phyloP scores from a whole-genome alignment of 2,888 invertebrate genomes.

The Nowickia ferox region DNA sequence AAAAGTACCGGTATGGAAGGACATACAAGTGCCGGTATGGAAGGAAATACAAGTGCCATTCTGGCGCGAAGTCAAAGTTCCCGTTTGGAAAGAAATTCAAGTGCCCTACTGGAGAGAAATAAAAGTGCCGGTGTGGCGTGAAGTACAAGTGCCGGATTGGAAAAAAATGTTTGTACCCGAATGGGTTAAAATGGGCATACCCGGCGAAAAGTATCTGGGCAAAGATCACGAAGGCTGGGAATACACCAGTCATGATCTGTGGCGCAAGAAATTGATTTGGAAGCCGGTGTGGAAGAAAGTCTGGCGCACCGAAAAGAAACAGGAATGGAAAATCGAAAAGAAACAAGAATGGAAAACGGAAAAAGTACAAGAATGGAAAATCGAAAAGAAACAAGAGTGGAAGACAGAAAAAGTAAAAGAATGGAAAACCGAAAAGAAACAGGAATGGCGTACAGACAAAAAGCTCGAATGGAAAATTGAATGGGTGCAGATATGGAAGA shows the following conservation, averaged over 20 bases:
- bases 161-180: constrained; percentile 86
- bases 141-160: constrained; percentile 82
- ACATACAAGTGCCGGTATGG: constrained; percentile 88
- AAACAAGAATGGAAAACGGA: constrained; percentile 86
- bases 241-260: constrained; percentile 92
- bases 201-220: constrained; percentile 91
- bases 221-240: constrained; percentile 93
- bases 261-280: constrained; percentile 91
- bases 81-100: constrained; percentile 87
- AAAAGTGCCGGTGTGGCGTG: constrained; percentile 89
- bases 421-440: constrained; percentile 90
- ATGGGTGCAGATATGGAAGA: constrained; percentile 89
- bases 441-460: constrained; percentile 89
- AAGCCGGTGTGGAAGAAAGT: constrained; percentile 89
- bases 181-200: constrained; percentile 87
- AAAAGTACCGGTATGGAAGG: constrained; percentile 85
- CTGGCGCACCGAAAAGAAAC: constrained; percentile 91
- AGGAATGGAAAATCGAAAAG: constrained; percentile 89
- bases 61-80: constrained; percentile 84
- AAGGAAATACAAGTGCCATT: constrained; percentile 89
- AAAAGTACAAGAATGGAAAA: constrained; percentile 89
- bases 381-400: constrained; percentile 91
- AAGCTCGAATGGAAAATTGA: constrained; percentile 86
- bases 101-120: constrained; percentile 89
- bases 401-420: constrained; percentile 89